Evolutionary conservation across 2,113 vertebrate genomes (phyloP), one percentile per base, ranked within the genome.

Genomic region (Myodes glareolus): DNA sequence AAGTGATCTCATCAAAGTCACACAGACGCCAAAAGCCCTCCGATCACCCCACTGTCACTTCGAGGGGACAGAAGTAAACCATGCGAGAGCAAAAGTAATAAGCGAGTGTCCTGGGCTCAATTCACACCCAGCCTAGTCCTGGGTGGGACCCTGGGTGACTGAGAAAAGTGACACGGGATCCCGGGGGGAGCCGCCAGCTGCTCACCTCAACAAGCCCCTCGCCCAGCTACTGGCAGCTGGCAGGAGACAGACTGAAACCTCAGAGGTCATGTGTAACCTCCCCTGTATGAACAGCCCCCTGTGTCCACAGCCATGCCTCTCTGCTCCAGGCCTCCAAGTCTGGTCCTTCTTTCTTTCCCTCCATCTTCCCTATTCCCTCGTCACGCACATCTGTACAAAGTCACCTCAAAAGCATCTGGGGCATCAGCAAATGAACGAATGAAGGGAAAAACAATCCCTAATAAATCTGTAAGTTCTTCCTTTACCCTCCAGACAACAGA

Each of bases 341-440:
- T 2, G 39, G 1, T 65, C 47, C 84, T 68, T n/a, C n/a, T n/a
- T n/a, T n/a, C n/a, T n/a, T n/a, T 58, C 23, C n/a, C 55, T 90
- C 90, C 2, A 0, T 13, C 78, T 50, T 33, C 27, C 6, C 13
- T 3, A 2, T 36, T 33, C 39, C 5, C 58, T 13, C 19, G 52
- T 45, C 61, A 52, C 0, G 0, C 61, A 9, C 4, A 3, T 73
- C 94, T 45, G 23, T 10, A 1, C 55, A n/a, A 0, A 8, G 19
- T 3, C 58, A 58, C 58, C 58, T 58, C 21, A 58, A 58, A 58
- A 58, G 58, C 58, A 58, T 21, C 19, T 58, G 58, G 58, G 6
- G 58, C 58, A 58, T 21, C 19, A 21, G 58, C 19, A 58, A 58
- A 36, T 33, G 87, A 52, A 7, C 29, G 45, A 36, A 8, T 19